phyloP scores from a whole-genome alignment of 2,113 vertebrate genomes.

The Ameiurus melas region DNA sequence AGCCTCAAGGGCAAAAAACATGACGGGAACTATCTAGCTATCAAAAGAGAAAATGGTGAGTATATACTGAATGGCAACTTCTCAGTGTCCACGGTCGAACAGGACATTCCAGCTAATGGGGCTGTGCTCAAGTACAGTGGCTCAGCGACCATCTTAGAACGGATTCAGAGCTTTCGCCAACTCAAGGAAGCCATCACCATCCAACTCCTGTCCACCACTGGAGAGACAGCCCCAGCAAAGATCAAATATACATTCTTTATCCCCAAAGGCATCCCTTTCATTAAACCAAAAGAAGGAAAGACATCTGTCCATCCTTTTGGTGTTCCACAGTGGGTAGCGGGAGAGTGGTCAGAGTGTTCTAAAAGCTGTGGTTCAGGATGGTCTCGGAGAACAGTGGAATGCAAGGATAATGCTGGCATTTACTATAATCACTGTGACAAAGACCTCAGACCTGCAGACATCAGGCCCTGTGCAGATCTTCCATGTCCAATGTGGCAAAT shows the following conservation, averaged over 20 bases:
- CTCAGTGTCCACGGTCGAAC: constrained; percentile 87
- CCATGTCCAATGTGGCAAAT: constrained; percentile 85
- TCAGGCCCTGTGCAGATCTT: constrained; percentile 82
- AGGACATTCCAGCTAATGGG: constrained; percentile 86
- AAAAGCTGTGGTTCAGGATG: constrained; percentile 90
- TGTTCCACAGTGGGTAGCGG: constrained; percentile 82
- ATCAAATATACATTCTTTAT: constrained; percentile 95
- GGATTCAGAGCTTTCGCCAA: constrained; percentile 89
- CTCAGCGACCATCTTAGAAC: constrained; percentile 87
- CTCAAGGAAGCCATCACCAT: constrained; percentile 84
- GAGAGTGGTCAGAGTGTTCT: constrained; percentile 91
- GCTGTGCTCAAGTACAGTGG: constrained; percentile 93
- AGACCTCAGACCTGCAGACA: constrained; percentile 80
- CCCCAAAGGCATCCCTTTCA: constrained; percentile 81
- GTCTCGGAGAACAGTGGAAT: constrained; percentile 87
- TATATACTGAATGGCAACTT: constrained; percentile 94
- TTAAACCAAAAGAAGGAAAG: constrained; percentile 72
- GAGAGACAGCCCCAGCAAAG: constrained; percentile 76
- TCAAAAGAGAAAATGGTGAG: constrained; percentile 77
- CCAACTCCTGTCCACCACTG: constrained; percentile 82
- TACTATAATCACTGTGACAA: constrained; percentile 76
- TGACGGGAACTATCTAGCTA: constrained; percentile 89
- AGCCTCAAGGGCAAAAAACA: constrained; percentile 84
- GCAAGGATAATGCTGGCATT: constrained; percentile 77
- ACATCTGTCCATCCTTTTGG: constrained; percentile 75